Percentiles rank a stretch among this genome's conserved stretches.
phyloP scores from a whole-genome alignment of 2,797 vertebrate genomes.

The Phyllotis vaccarum region DNA sequence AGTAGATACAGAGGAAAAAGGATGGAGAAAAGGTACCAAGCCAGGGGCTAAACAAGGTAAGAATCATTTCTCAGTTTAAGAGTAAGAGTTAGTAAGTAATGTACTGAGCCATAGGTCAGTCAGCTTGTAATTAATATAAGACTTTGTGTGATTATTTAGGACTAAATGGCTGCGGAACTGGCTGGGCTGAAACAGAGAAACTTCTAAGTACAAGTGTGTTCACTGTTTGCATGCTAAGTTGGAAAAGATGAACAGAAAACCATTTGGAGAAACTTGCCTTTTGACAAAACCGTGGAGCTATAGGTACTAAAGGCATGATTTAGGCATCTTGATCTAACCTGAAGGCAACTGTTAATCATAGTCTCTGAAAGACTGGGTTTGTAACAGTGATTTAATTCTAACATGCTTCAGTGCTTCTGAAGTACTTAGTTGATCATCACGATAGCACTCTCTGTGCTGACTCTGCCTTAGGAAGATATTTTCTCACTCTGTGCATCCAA shows the following conservation, averaged over 20 bases:
- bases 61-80: too few species aligned
- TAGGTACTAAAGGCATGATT: not conserved
- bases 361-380: not conserved
- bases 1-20: too few species aligned
- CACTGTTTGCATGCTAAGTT: not conserved
- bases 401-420: not conserved
- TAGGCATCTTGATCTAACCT: not conserved
- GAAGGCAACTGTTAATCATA: not conserved
- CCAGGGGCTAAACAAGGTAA: too few species aligned
- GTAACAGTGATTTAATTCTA: not conserved
- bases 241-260: conserved; percentile 18
- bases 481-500: not conserved
- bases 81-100: too few species aligned
- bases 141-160: too few species aligned
- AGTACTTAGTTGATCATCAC: not conserved
- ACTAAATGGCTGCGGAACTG: too few species aligned
- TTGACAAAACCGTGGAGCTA: conserved; percentile 7
- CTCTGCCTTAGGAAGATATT: conserved; percentile 22
- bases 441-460: not conserved
- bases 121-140: too few species aligned
- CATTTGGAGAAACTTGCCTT: not conserved
- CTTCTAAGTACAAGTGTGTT: not conserved
- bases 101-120: too few species aligned
- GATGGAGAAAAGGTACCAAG: too few species aligned
- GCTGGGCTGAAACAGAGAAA: too few species aligned